These are phyloP conservation scores for Cynocephalus volans DNA, from an alignment of 2,113 vertebrate genomes.

Conservation along the genomic window DNA sequence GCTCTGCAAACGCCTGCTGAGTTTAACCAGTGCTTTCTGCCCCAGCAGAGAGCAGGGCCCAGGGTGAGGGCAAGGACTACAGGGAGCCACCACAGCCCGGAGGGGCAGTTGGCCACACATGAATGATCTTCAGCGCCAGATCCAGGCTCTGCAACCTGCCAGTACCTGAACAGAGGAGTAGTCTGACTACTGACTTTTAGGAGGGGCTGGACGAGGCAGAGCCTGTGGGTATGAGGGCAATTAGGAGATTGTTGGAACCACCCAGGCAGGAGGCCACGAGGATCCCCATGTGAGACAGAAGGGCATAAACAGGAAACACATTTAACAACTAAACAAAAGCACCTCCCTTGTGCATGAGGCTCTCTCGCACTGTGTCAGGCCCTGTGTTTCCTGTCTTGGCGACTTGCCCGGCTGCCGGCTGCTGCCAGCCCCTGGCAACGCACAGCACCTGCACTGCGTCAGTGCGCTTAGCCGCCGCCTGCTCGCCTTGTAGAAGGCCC, in stretches of 20 bases:
- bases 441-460: background rate
- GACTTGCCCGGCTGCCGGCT: background rate
- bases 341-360: background rate
- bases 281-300: conserved; percentile 48
- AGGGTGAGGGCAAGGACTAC: background rate
- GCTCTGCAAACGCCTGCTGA: background rate
- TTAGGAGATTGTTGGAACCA: background rate
- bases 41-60: background rate
- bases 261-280: background rate
- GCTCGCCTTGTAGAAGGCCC: background rate
- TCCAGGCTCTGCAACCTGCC: background rate
- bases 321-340: conserved; percentile 33
- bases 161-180: background rate
- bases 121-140: background rate
- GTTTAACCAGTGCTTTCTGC: background rate
- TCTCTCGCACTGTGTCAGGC: fast-evolving
- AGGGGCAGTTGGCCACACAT: too few relatives aligned
- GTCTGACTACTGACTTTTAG: background rate
- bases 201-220: background rate
- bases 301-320: conserved; percentile 75
- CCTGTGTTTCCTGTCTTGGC: background rate
- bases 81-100: background rate
- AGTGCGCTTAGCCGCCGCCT: background rate
- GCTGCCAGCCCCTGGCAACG: background rate
- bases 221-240: background rate